Evolutionary conservation across 2,113 vertebrate genomes (phyloP).

Genomic region (Trachemys scripta): DNA sequence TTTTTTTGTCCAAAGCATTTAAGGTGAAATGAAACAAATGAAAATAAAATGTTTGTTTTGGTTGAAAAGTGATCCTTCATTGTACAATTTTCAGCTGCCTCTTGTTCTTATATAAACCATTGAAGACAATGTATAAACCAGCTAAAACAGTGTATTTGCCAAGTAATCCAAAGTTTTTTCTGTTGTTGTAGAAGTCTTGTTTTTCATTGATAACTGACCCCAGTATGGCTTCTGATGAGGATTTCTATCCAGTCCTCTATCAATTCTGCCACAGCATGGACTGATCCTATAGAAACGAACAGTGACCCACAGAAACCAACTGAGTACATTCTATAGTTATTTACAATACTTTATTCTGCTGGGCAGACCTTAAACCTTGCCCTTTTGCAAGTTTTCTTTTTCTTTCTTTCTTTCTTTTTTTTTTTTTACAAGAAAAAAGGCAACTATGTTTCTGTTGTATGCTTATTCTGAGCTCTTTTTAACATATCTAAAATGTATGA

Average conservation of each 20-base stretch:
- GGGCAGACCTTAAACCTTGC: neutral
- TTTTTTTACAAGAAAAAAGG: neutral
- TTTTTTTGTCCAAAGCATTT: neutral
- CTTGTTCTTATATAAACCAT: neutral
- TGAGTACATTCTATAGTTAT: fast-evolving
- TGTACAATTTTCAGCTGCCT: neutral
- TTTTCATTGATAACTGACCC: neutral
- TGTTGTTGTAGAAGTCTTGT: neutral
- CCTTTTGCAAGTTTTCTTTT: neutral
- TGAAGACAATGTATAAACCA: neutral
- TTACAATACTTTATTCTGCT: neutral
- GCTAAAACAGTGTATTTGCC: neutral
- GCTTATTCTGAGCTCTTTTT: neutral
- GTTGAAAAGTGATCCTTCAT: fast-evolving
- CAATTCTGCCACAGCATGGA: neutral
- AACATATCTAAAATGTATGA: neutral
- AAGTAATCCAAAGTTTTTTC: neutral
- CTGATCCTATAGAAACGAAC: neutral
- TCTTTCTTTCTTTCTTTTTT: no score
- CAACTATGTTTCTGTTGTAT: neutral
- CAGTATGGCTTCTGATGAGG: neutral
- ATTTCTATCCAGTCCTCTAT: neutral
- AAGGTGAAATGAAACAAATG: neutral
- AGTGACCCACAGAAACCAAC: neutral
- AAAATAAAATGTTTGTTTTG: neutral